A percentile compares a stretch with the other conserved stretches of the same genome.
Conservation (phyloP, 2,113 vertebrate genomes). For the Apteryx mantelli region DNA sequence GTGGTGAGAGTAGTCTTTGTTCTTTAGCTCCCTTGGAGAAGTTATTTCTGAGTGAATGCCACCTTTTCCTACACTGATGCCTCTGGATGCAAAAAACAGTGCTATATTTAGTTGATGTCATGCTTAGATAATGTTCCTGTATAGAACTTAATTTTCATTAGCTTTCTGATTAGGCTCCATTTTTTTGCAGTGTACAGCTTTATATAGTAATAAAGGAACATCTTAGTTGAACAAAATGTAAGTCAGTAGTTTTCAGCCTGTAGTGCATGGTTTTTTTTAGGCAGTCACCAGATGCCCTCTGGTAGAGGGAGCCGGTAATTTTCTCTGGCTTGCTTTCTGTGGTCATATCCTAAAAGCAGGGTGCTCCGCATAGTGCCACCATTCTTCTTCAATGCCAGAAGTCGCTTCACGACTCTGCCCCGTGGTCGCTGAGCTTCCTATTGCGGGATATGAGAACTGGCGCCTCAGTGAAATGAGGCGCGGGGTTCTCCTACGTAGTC, state of each 20-base stretch:
- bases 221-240: not conserved
- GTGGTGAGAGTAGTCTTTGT: not conserved
- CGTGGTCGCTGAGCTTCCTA: fast-evolving
- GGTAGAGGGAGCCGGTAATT: not conserved
- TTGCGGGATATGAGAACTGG: not conserved
- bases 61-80: not conserved
- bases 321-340: not conserved
- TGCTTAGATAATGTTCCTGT: slow-evolving; percentile 26
- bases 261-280: not conserved
- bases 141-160: slow-evolving; percentile 47
- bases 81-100: not conserved
- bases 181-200: not conserved
- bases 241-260: slow-evolving; percentile 16
- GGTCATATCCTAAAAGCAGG: not conserved
- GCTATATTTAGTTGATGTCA: not conserved
- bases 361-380: fast-evolving
- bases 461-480: not conserved
- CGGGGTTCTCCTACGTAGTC: fast-evolving
- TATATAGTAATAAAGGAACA: slow-evolving; percentile 20
- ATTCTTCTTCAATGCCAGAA: not conserved
- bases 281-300: not conserved
- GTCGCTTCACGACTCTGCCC: fast-evolving
- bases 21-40: not conserved
- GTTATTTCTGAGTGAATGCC: not conserved
- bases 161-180: not conserved